phyloP scores from a whole-genome alignment of 1,140 invertebrate species.

The Dryas iulia region DNA sequence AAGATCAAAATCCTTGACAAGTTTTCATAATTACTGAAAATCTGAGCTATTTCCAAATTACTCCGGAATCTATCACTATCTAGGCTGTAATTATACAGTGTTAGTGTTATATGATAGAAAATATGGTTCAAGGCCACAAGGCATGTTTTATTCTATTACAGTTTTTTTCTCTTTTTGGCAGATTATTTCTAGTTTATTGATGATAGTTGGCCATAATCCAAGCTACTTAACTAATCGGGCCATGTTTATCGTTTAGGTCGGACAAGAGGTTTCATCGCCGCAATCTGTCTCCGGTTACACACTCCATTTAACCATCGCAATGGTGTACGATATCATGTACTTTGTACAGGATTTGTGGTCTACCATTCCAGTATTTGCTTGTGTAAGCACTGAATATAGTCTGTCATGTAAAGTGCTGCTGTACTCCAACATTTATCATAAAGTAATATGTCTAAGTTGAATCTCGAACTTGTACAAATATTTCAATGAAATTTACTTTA shows the following conservation, averaged over 20 bases:
- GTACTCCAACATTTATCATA: neutral
- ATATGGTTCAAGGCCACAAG: neutral
- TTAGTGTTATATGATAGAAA: neutral
- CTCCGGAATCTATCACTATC: too few species aligned
- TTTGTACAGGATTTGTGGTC: constrained; percentile 26
- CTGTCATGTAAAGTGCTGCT: neutral
- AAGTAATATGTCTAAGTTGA: neutral
- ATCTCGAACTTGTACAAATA: too few species aligned
- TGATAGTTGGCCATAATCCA: constrained; percentile 39
- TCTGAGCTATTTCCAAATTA: too few species aligned
- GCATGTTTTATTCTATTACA: neutral
- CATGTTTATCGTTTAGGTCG: constrained; percentile 31
- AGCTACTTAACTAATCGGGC: constrained; percentile 37
- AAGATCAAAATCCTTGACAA: too few species aligned
- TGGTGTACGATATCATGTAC: constrained; percentile 36
- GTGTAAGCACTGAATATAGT: neutral
- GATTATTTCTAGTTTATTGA: constrained; percentile 7
- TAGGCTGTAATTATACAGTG: too few species aligned
- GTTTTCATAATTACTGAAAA: too few species aligned
- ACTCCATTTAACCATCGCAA: constrained; percentile 44
- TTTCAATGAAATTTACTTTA: too few species aligned
- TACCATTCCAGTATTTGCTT: neutral
- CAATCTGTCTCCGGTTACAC: constrained; percentile 46
- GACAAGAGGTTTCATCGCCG: constrained; percentile 35
- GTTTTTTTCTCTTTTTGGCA: neutral